Evolutionary conservation across 2,113 vertebrate genomes (phyloP).

Genomic region (Chionis minor): DNA sequence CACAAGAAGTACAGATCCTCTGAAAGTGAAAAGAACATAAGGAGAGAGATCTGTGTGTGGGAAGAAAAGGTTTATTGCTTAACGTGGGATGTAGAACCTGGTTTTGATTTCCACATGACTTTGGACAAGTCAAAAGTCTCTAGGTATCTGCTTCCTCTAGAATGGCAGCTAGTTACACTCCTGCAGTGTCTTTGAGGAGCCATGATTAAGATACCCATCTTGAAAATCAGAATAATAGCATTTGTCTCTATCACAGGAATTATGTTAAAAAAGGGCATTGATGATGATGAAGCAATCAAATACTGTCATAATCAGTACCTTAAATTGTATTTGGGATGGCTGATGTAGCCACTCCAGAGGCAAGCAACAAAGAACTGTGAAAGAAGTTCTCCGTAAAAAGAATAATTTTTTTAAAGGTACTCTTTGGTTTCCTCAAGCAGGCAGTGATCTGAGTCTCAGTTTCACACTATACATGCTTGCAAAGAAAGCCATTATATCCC

Average conservation of each 20-base stretch:
- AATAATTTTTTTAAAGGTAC: neutral
- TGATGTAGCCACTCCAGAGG: neutral
- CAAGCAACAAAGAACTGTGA: neutral
- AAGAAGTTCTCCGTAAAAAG: neutral
- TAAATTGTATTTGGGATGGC: neutral
- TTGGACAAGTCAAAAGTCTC: neutral
- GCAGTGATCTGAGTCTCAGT: neutral
- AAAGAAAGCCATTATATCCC: neutral
- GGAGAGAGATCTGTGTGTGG: neutral
- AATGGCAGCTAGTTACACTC: neutral
- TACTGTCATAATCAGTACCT: neutral
- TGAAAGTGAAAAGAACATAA: neutral
- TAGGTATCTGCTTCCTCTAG: neutral
- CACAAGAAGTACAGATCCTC: neutral
- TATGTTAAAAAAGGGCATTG: neutral
- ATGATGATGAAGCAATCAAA: constrained; percentile 13
- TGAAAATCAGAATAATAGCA: neutral
- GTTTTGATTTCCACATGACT: neutral
- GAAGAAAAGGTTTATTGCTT: neutral
- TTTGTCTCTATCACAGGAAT: neutral
- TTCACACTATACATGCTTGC: neutral
- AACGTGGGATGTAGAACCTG: neutral
- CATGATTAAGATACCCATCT: neutral
- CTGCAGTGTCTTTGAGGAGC: neutral
- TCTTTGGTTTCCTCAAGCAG: neutral